Percentiles rank a stretch among this genome's conserved stretches.
phyloP scores from a whole-genome alignment of 2,888 invertebrate genomes.

The Cosmia trapezina region DNA sequence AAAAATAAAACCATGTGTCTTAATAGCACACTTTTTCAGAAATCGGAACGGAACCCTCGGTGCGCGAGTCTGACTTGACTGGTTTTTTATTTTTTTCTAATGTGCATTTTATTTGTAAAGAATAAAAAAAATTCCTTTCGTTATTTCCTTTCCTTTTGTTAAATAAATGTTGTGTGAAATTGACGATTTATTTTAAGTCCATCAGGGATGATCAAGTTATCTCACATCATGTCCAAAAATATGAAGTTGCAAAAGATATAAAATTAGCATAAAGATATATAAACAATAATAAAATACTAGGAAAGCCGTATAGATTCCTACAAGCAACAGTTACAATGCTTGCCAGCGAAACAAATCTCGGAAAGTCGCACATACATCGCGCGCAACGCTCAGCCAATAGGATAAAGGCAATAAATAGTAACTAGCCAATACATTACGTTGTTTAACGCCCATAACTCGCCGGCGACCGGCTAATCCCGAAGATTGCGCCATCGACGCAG shows the following conservation, averaged over 20 bases:
- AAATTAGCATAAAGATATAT: background rate
- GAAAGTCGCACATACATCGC: constrained; percentile 44
- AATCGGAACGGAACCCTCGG: too few species aligned
- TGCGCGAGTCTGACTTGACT: too few species aligned
- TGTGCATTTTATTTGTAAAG: too few species aligned
- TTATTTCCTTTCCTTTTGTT: too few species aligned
- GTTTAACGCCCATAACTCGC: constrained; percentile 64
- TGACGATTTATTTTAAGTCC: background rate
- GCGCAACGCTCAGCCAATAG: constrained; percentile 54
- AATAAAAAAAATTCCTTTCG: too few species aligned
- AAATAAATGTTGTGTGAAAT: too few species aligned
- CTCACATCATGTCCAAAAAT: background rate
- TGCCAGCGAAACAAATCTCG: constrained; percentile 55
- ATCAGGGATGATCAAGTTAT: background rate
- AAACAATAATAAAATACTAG: constrained; percentile 1
- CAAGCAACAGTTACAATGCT: constrained; percentile 55
- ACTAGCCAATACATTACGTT: constrained; percentile 62
- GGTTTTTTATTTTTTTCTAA: too few species aligned
- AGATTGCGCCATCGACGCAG: constrained; percentile 62
- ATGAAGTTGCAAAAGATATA: background rate
- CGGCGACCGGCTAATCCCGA: constrained; percentile 62
- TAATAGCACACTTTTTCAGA: too few species aligned
- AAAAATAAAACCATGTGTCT: too few species aligned
- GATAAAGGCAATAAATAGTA: constrained; percentile 63
- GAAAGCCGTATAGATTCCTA: constrained; percentile 9